A percentile compares a stretch with the other conserved stretches of the same genome.
These are phyloP conservation scores for Protonibea diacanthus DNA, from an alignment of 2,797 vertebrate species.

Conservation along the genomic window DNA sequence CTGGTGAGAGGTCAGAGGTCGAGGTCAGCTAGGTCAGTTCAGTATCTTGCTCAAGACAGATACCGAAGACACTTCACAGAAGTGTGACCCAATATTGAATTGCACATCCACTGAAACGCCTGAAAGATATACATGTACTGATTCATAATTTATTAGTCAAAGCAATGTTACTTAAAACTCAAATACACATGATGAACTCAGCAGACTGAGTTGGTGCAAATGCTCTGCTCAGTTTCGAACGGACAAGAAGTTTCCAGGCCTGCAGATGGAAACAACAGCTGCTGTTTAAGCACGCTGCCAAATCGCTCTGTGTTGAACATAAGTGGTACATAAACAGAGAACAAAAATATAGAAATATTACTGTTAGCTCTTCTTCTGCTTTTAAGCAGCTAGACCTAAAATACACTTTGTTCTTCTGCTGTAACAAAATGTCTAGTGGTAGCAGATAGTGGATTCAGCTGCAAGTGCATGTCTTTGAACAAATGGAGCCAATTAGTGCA, in stretches of 20 bases:
- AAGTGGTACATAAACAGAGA: not conserved
- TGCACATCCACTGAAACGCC: not conserved
- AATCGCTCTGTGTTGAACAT: not conserved
- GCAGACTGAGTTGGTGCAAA: not conserved
- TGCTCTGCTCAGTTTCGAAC: not conserved
- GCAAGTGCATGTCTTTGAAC: no score
- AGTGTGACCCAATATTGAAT: not conserved
- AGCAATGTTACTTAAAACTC: not conserved
- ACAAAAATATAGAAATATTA: not conserved
- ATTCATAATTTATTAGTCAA: not conserved
- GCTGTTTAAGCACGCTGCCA: not conserved
- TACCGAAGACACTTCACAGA: not conserved
- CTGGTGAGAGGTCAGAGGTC: conserved; percentile 20
- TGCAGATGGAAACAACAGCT: not conserved
- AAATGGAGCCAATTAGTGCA: no score
- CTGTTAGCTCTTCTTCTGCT: not conserved
- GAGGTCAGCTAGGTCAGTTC: not conserved
- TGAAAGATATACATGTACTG: not conserved
- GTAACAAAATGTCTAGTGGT: not conserved
- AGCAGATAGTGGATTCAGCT: no score
- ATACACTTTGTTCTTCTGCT: not conserved
- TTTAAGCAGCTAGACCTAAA: not conserved
- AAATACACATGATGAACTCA: not conserved
- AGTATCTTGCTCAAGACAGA: not conserved
- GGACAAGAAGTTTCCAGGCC: not conserved